Evolutionary conservation across 2,797 vertebrate species (phyloP), one percentile per base, ranked within the genome.

Genomic region (Cuculus canorus): DNA sequence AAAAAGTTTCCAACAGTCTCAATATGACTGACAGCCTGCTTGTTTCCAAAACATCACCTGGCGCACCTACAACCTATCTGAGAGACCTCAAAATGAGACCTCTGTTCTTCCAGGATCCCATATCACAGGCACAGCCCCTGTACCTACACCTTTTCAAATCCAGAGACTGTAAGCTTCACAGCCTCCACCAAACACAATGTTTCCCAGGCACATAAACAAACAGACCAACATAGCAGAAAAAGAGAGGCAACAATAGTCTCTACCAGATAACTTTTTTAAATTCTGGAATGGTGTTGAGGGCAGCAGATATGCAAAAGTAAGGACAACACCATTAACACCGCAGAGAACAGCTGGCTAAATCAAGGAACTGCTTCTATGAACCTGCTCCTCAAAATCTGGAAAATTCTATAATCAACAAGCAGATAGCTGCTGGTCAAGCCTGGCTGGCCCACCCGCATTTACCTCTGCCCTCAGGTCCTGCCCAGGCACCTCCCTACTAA

Each of bases 231-330:
- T 32, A 91, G 59, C 54, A 79, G 80, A 63, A 94, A 92, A 81
- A 10, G 10, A 47, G 17, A 13, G 7, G 3, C 30, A 77, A 73
- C 37, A 75, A 45, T 1, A 86, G 33, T 24, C 35, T 85, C 23
- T 0, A 53, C 15, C 25, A 70, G 39, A 27, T 2, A 93, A 86
- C 45, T 56, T 88, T n/a, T 60, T 13, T 25, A 10, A 19, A 76
- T 52, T 81, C 54, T 75, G 56, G 39, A 78, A 88, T 28, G n/a
- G 41, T 52, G 33, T 61, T 95, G 71, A 91, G 76, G 60, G 63
- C 53, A 81, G 71, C 60, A 88, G 39, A 69, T 61, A 88, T 63
- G 93, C 92, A 16, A 71, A 95, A 90, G 47, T 25, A 79, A 79
- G 43, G 63, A 59, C 69, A 95, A 61, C 25, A 84, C 41, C 33